These are phyloP conservation scores for Indicator indicator DNA, from an alignment of 2,113 vertebrate species.

Conservation along the genomic window DNA sequence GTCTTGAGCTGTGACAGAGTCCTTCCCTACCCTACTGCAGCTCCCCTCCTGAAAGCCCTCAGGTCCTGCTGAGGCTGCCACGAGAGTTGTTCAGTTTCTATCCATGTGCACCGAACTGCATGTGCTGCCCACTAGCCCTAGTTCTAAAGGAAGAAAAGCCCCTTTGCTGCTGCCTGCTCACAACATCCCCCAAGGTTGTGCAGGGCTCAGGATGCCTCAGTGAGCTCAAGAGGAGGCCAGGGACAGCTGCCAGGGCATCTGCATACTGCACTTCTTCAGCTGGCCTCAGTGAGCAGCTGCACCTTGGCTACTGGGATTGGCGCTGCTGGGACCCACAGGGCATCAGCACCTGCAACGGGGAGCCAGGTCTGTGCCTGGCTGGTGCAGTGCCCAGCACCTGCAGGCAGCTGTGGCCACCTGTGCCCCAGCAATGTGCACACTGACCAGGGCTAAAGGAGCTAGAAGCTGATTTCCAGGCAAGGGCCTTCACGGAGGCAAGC, in stretches of 20 bases:
- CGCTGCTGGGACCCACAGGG: rapidly evolving
- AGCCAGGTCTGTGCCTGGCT: background rate
- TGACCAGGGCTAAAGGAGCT: background rate
- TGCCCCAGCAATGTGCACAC: background rate
- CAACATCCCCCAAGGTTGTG: rapidly evolving
- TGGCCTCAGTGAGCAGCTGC: background rate
- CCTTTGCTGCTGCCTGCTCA: background rate
- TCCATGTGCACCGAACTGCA: background rate
- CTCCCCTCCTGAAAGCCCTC: background rate
- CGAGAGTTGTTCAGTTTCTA: background rate
- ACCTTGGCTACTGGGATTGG: background rate
- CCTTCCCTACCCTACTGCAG: background rate
- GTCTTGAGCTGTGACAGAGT: background rate
- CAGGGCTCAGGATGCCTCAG: rapidly evolving
- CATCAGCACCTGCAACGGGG: background rate
- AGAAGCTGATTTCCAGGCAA: background rate
- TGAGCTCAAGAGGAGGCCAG: background rate
- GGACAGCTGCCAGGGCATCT: background rate
- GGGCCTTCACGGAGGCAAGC: background rate
- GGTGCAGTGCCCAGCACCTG: background rate
- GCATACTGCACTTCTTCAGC: background rate
- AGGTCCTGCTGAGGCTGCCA: background rate
- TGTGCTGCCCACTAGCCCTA: background rate
- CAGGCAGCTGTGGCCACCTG: background rate
- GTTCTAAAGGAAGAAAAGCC: background rate